Percentiles rank a stretch among this genome's conserved stretches.
These are phyloP conservation scores for Archocentrus centrarchus DNA, from an alignment of 2,113 vertebrate species.

Conservation along the genomic window DNA sequence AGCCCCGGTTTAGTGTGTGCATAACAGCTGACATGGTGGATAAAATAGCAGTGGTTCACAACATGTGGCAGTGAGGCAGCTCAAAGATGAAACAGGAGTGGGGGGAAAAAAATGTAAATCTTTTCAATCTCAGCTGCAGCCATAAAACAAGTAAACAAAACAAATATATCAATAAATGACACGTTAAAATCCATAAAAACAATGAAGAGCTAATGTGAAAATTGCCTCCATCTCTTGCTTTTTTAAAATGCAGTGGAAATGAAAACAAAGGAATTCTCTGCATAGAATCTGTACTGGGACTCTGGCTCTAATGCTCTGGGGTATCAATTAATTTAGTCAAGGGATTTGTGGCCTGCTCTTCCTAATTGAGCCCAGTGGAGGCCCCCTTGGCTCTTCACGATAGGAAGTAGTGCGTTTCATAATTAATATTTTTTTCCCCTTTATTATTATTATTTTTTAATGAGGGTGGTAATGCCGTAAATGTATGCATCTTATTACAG, in stretches of 20 bases:
- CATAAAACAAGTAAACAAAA: constrained; percentile 56
- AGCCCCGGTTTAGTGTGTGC: constrained; percentile 60
- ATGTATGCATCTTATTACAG: constrained; percentile 81
- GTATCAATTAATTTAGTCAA: constrained; percentile 87
- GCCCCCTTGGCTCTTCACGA: constrained; percentile 77
- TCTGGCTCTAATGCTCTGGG: constrained; percentile 79
- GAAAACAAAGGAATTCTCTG: constrained; percentile 80
- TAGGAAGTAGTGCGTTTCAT: constrained; percentile 81
- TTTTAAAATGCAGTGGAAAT: constrained; percentile 73
- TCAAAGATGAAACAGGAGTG: constrained; percentile 33
- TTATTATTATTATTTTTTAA: constrained; percentile 84
- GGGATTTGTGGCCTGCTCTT: constrained; percentile 84
- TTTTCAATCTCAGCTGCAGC: constrained; percentile 36
- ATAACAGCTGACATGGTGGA: constrained; percentile 64
- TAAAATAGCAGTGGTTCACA: constrained; percentile 50
- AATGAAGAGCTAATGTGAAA: constrained; percentile 69
- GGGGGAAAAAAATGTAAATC: neutral
- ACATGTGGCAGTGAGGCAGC: constrained; percentile 51
- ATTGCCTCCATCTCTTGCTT: constrained; percentile 58
- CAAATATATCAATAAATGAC: constrained; percentile 67
- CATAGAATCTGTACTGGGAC: constrained; percentile 75
- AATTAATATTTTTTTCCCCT: constrained; percentile 79
- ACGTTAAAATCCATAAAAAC: constrained; percentile 75
- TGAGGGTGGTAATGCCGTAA: constrained; percentile 81
- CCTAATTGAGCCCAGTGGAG: constrained; percentile 85